Evolutionary conservation across 2,888 invertebrate genomes (phyloP), one percentile per base, ranked within the genome.

Genomic region (Phymatocera aterrima): DNA sequence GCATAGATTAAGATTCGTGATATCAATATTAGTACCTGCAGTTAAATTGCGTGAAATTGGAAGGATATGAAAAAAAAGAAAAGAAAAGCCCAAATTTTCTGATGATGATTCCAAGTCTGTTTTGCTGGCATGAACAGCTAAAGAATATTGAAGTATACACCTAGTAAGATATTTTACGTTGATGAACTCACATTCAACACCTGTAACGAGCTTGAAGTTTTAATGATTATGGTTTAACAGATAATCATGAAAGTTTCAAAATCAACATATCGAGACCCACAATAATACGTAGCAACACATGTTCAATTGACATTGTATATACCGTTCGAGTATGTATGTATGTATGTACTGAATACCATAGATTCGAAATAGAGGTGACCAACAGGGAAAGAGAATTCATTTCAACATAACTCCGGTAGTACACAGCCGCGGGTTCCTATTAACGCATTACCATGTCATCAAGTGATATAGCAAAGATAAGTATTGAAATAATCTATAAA

Each of bases 201-300:
- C 72, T 72, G 72, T 72, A 72, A 72, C 15, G 72, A 72, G 70
- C 51, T 51, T 72, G 72, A 72, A 72, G 51, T 72, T 72, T 51
- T 34, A 51, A 54, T 12, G 72, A 51, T 72, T 54, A 72, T 34
- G 51, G 51, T n/a, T 12, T 6, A 51, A 34, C 51, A 72, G 51
- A 72, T 72, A 28, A 72, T 51, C 21, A 24, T 51, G 46, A 43
- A 12, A 68, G 18, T 28, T 68, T 68, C 15, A 4, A 37, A 72
- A 34, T 51, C 31, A 72, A 54, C 24, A 72, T 51, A 70, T 24
- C 31, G 18, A 64, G 18, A 64, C 64, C 24, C 15, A 68, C 46
- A 43, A 68, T 46, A 46, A 3, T 21, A 28, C 1, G 60, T 60
- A 61, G 3, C 34, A 24, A 68, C 15, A 68, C 46, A 68, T 46